Conservation (phyloP, 2,797 vertebrate genomes). For the Synanceia verrucosa region DNA sequence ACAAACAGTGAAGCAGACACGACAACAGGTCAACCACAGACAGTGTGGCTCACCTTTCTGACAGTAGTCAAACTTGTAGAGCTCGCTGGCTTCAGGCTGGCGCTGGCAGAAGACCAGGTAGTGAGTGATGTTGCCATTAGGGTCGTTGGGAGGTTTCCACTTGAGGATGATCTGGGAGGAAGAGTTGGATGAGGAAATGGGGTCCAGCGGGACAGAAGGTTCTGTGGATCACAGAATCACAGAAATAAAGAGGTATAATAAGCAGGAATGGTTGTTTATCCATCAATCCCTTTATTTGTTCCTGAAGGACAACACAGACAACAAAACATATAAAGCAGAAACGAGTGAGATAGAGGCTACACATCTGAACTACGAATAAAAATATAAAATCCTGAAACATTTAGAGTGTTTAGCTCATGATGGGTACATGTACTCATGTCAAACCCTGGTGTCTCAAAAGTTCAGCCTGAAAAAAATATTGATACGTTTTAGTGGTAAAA, state of each 20-base stretch:
- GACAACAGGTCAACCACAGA: constrained; percentile 2
- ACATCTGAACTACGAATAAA: neutral
- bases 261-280: neutral
- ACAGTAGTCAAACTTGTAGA: constrained; percentile 97
- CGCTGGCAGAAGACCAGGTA: constrained; percentile 95
- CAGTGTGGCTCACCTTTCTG: constrained; percentile 88
- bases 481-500: neutral
- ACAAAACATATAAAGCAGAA: neutral
- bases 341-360: neutral
- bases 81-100: constrained; percentile 92
- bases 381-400: neutral
- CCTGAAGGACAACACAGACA: neutral
- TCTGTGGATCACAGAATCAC: constrained; percentile 77
- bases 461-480: neutral
- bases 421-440: neutral
- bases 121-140: constrained; percentile 97
- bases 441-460: neutral
- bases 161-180: constrained; percentile 96
- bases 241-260: constrained; percentile 7
- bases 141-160: constrained; percentile 96
- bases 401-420: too few relatives aligned
- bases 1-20: constrained; percentile 9
- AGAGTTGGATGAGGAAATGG: constrained; percentile 94
- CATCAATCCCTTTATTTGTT: neutral
- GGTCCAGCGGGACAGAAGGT: constrained; percentile 93